Base-by-base conservation (phyloP, 1,140 invertebrate genomes). In the Diachasma alloeum region DNA sequence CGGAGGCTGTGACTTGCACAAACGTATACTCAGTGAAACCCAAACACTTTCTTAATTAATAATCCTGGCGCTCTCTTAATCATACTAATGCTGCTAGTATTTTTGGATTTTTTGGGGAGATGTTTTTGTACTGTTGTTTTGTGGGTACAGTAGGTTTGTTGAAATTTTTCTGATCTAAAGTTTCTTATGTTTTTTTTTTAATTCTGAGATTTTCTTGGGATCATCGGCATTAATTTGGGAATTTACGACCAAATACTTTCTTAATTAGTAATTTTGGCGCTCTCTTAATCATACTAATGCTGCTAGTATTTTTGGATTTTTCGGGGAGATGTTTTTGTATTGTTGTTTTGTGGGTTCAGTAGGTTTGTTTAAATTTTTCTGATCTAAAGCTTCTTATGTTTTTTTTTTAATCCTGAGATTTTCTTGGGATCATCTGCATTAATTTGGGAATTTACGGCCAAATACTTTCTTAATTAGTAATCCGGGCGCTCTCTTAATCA, bases 31-130 rank as follows among this genome's bases (percentile, higher is more conserved):
- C 59, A 26, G 59, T 56, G 48, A 59, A 72, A 72, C 56, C 39
- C 56, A 74, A 74, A 74, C 72, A 74, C 31, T 74, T 74, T 74
- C 53, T 63, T 74, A 48, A 74, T 74, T 66, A 74, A 63, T 59
- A 63, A 74, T 48, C 44, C 39, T 22, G 8, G 59, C 22, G 22
- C 59, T 22, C 72, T 42, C 72, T 63, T 74, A 66, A 74, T 74
- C 56, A 63, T 63, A 15, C 36, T 74, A 63, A 74, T 74, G 56
- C 48, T 36, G 15, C 26, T 39, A 17, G 11, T 36, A 31, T 72
- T 44, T 63, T 63, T 11, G 31, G 17, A 70, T 42, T 70, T 56
- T 37, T 17, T 42, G 10, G 48, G n/a, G 48, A 53, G 48, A 15
- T 13, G 13, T 42, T 42, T 13, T 42, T 13, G 39, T 4, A 42